Evolutionary conservation across 2,888 invertebrate species (phyloP).

Genomic region (Deroplatys truncata): DNA sequence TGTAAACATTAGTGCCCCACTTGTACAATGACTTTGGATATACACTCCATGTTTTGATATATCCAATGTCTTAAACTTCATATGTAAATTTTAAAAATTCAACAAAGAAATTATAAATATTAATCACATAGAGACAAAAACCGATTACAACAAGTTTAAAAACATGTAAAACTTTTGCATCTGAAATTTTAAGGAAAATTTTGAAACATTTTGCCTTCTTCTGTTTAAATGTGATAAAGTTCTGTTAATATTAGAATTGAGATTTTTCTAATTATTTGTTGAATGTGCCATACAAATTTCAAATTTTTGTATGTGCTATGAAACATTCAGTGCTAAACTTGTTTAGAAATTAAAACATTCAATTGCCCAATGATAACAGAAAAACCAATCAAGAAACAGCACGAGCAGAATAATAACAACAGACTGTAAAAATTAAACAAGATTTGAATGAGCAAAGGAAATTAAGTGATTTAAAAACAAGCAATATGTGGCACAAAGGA

Average conservation of each 20-base stretch:
- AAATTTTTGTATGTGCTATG: neutral
- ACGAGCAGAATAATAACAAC: constrained; percentile 6
- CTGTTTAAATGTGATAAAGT: constrained; percentile 8
- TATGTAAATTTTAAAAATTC: constrained; percentile 30
- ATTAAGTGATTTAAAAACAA: constrained; percentile 2
- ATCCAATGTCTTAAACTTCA: constrained; percentile 22
- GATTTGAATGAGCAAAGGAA: constrained; percentile 3
- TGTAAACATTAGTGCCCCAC: too few relatives aligned
- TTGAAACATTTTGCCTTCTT: neutral
- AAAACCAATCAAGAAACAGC: constrained; percentile 17
- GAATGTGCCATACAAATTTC: neutral
- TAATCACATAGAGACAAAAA: constrained; percentile 21
- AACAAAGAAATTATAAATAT: constrained; percentile 27
- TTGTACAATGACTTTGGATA: neutral
- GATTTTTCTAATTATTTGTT: neutral
- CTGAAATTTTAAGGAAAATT: constrained; percentile 20
- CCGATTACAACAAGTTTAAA: neutral
- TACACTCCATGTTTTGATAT: constrained; percentile 4
- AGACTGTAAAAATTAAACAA: constrained; percentile 17
- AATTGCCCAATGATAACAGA: neutral
- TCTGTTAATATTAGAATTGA: neutral
- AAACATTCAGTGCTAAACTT: constrained; percentile 4
- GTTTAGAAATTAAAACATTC: constrained; percentile 1
- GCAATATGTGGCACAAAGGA: constrained; percentile 24
- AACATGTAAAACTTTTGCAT: constrained; percentile 24